Evolutionary conservation across 2,888 invertebrate genomes (phyloP).

Genomic region (Phortica okadai): DNA sequence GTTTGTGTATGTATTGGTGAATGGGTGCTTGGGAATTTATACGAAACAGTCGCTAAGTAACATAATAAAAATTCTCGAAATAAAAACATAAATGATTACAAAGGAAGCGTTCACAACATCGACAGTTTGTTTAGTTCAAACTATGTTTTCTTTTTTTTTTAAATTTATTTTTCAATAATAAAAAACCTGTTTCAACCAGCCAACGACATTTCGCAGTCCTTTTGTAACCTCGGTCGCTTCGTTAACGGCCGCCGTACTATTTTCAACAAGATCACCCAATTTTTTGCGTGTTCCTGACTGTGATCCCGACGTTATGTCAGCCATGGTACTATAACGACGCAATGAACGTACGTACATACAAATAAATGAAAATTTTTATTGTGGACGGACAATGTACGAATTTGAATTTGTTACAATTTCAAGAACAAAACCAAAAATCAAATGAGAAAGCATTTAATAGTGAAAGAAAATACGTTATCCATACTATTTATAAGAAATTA

Average conservation of each 20-base stretch:
- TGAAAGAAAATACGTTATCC: too few species aligned
- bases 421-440: not conserved
- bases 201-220: slow-evolving; percentile 86
- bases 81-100: not conserved
- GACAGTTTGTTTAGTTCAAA: slow-evolving; percentile 13
- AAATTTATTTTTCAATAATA: slow-evolving; percentile 38
- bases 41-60: not conserved
- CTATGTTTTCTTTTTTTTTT: slow-evolving; percentile 10
- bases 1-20: not conserved
- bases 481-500: too few species aligned
- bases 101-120: not conserved
- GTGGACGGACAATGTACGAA: not conserved
- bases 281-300: slow-evolving; percentile 82
- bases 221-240: slow-evolving; percentile 78
- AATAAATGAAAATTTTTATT: slow-evolving; percentile 1
- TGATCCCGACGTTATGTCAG: slow-evolving; percentile 61
- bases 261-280: slow-evolving; percentile 86
- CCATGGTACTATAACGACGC: slow-evolving; percentile 54
- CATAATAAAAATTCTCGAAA: not conserved
- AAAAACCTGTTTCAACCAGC: slow-evolving; percentile 88
- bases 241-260: slow-evolving; percentile 82
- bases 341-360: slow-evolving; percentile 10
- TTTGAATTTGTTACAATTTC: not conserved
- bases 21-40: not conserved
- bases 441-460: not conserved